Conservation (phyloP, 2,797 vertebrate genomes). For the Myotis vivesi region DNA sequence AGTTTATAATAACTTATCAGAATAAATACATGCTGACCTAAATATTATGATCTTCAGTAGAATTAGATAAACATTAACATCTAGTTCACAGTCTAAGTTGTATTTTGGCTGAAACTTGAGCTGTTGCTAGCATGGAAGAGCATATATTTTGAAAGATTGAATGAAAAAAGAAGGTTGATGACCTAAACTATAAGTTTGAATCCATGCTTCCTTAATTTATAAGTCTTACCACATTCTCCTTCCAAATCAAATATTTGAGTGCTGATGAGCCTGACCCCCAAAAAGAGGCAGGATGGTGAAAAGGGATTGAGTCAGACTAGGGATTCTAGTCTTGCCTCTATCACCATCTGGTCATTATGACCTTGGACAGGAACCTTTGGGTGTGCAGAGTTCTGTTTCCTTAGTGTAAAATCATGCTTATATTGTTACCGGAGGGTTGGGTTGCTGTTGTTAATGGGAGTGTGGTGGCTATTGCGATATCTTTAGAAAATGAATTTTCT, state of each 20-base stretch:
- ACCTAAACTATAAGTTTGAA: slow-evolving; percentile 13
- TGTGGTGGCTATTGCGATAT: too few species aligned
- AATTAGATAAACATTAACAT: slow-evolving; percentile 66
- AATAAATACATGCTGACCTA: slow-evolving; percentile 67
- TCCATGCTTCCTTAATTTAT: not conserved
- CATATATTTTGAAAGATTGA: slow-evolving; percentile 45
- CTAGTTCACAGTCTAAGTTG: slow-evolving; percentile 42
- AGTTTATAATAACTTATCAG: slow-evolving; percentile 50
- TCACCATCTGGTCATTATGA: not conserved
- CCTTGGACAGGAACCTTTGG: not conserved
- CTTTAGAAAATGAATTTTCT: too few species aligned
- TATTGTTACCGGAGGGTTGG: too few species aligned
- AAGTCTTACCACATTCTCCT: not conserved
- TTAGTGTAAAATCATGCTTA: not conserved
- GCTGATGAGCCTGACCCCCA: not conserved
- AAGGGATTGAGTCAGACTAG: not conserved
- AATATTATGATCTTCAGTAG: slow-evolving; percentile 52
- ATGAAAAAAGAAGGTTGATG: not conserved
- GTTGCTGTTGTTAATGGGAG: too few species aligned
- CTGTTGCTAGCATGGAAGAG: slow-evolving; percentile 36
- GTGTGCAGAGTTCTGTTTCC: not conserved
- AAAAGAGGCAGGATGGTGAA: not conserved
- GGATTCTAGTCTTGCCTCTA: not conserved
- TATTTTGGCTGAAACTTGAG: slow-evolving; percentile 46
- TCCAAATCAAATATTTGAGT: not conserved